Percentiles rank a stretch among this genome's conserved stretches.
Conservation (phyloP, 2,797 vertebrate species). For the Syngnathus rostellatus region DNA sequence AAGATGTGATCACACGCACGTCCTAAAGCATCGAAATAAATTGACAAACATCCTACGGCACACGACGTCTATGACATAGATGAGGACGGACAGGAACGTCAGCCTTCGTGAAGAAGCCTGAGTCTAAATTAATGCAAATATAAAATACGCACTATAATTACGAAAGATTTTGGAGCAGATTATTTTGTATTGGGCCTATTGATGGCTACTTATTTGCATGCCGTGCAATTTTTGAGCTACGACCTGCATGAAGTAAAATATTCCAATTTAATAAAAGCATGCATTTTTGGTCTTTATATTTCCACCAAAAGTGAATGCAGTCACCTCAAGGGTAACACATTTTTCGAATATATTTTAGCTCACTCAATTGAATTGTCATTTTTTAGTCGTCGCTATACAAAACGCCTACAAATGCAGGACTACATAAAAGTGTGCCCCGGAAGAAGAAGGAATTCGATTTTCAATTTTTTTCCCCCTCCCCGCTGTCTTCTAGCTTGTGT, state of each 20-base stretch:
- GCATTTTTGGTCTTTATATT: background rate
- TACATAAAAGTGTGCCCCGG: slow-evolving; percentile 44
- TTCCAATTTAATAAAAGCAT: background rate
- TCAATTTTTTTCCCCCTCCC: slow-evolving; percentile 27
- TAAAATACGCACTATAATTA: background rate
- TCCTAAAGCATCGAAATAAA: background rate
- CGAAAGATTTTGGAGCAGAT: background rate
- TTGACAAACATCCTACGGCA: background rate
- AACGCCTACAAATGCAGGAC: background rate
- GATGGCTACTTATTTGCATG: background rate
- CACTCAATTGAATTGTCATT: too few species aligned
- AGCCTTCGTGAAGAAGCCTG: too few species aligned
- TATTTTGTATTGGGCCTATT: background rate
- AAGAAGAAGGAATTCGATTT: slow-evolving; percentile 55
- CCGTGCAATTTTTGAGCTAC: background rate
- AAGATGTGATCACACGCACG: background rate
- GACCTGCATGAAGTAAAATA: background rate
- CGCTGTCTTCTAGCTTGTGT: slow-evolving; percentile 17
- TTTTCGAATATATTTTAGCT: background rate
- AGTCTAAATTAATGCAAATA: background rate
- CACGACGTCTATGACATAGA: background rate
- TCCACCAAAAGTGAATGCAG: background rate
- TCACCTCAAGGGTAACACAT: background rate
- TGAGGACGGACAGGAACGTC: background rate
- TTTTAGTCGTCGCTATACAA: too few species aligned